Conservation (phyloP, 2,113 vertebrate species). For the Planiliza haematocheilus region DNA sequence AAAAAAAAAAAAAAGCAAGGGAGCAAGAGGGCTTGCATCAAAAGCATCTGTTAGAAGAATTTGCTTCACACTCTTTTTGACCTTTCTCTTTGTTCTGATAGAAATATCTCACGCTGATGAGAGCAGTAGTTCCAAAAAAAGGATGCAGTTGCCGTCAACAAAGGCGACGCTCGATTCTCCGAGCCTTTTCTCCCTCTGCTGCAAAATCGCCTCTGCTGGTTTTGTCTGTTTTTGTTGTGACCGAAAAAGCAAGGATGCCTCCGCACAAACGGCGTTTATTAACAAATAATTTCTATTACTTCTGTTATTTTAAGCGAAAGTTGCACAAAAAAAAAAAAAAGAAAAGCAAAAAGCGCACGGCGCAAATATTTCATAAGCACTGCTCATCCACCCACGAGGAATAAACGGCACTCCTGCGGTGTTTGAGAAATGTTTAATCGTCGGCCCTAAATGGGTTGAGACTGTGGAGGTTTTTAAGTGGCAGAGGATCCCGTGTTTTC, state of each 20-base stretch:
- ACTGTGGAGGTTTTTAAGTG: background rate
- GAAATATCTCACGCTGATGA: conserved; percentile 51
- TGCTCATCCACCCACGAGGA: conserved; percentile 38
- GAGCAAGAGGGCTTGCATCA: conserved; percentile 37
- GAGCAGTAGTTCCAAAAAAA: conserved; percentile 39
- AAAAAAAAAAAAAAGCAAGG: conserved; percentile 23
- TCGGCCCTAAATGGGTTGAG: conserved; percentile 6
- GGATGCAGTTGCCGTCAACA: conserved; percentile 25
- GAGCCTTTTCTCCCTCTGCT: conserved; percentile 29
- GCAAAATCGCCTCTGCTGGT: background rate
- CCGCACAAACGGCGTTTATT: background rate
- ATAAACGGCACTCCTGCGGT: conserved; percentile 29
- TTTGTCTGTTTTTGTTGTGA: conserved; percentile 33
- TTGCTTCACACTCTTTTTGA: conserved; percentile 57
- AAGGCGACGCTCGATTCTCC: conserved; percentile 11
- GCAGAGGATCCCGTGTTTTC: background rate
- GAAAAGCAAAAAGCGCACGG: no score
- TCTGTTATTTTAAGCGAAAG: conserved; percentile 31
- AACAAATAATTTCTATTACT: background rate
- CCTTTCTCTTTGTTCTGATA: conserved; percentile 58
- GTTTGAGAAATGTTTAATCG: conserved; percentile 44
- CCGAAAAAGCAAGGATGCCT: conserved; percentile 10
- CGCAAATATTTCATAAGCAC: conserved; percentile 30
- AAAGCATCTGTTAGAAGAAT: conserved; percentile 41
- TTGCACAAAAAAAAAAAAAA: no score